Evolutionary conservation across 2,797 vertebrate species (phyloP).

Genomic region (Nyctalus aviator): DNA sequence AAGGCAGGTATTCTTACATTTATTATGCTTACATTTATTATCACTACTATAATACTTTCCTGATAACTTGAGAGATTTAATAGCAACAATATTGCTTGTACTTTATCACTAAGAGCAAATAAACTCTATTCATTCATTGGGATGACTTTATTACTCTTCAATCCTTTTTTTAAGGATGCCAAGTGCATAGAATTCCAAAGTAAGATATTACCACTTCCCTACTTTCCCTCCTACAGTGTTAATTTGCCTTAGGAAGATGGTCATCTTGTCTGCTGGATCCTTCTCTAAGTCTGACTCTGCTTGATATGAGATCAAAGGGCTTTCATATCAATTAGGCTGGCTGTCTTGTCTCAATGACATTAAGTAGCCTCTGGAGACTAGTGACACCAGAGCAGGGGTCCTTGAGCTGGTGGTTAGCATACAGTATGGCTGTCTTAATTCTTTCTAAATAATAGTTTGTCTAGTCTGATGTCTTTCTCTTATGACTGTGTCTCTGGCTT

Average conservation of each 20-base stretch:
- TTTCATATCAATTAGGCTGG: constrained; percentile 69
- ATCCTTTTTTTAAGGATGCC: constrained; percentile 18
- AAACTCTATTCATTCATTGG: not conserved
- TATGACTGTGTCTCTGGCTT: constrained; percentile 45
- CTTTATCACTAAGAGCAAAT: constrained; percentile 39
- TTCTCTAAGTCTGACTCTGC: constrained; percentile 52
- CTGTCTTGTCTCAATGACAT: constrained; percentile 70
- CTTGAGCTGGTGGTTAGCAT: constrained; percentile 45
- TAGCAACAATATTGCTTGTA: not conserved
- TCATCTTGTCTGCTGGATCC: constrained; percentile 14
- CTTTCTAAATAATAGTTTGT: constrained; percentile 63
- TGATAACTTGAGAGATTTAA: constrained; percentile 49
- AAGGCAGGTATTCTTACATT: constrained; percentile 51
- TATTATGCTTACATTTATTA: not conserved
- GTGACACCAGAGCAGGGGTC: constrained; percentile 1
- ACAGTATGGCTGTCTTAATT: constrained; percentile 62
- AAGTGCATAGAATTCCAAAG: constrained; percentile 43
- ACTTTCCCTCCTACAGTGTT: constrained; percentile 25
- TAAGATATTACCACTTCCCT: constrained; percentile 25
- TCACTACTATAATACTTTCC: not conserved
- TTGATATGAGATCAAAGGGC: constrained; percentile 68
- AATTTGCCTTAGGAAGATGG: constrained; percentile 18
- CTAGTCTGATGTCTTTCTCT: constrained; percentile 70
- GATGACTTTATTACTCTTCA: constrained; percentile 45
- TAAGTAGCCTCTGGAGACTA: constrained; percentile 60